Evolutionary conservation across 2,797 vertebrate species (phyloP), one percentile per base, ranked within the genome.

Genomic region (Neomorphus geoffroyi): DNA sequence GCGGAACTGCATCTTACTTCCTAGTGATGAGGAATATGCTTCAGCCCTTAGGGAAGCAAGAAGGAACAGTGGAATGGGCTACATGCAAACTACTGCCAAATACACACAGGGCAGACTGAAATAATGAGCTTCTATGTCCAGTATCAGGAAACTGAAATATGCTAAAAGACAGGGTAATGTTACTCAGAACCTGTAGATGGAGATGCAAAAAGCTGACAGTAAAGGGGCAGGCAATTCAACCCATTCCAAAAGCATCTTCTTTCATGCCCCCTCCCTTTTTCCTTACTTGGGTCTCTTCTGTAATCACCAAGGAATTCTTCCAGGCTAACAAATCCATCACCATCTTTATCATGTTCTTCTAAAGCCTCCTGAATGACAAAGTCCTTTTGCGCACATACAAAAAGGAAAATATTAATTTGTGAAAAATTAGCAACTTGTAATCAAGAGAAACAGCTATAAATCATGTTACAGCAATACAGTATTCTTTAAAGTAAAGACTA

Each of bases 261-360:
- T 79, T 81, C 32, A 53, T 10, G 18, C 28, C 61, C 53, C 41
- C 6, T 10, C 33, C 64, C 30, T 5, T 51, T 67, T 51, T 71
- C 91, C 98, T 98, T 98, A 99, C 99, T 98, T 94, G 99, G 98
- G 70, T 98, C 98, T 82, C 98, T 97, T 87, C 98, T 97, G 96
- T 97, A 99, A 96, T 99, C 99, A 74, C 99, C 99, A 80, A 99
- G 98, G 92, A 99, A 99, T 98, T 99, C 99, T 81, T 97, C 98
- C 67, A 99, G 97, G 96, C 98, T 98, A 92, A 99, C 99, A 96
- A 99, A 98, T 94, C 98, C 99, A 94, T 99, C 99, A 73, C 98
- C 98, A 79, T 99, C 98, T 81, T 97, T 97, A 96, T 99, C 99
- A 39, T 99, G 99, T 96, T 99, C 99, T 96, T 98, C 98, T 96